These are phyloP conservation scores for Crepidodera aurea DNA, from an alignment of 2,888 invertebrate genomes.

Conservation along the genomic window DNA sequence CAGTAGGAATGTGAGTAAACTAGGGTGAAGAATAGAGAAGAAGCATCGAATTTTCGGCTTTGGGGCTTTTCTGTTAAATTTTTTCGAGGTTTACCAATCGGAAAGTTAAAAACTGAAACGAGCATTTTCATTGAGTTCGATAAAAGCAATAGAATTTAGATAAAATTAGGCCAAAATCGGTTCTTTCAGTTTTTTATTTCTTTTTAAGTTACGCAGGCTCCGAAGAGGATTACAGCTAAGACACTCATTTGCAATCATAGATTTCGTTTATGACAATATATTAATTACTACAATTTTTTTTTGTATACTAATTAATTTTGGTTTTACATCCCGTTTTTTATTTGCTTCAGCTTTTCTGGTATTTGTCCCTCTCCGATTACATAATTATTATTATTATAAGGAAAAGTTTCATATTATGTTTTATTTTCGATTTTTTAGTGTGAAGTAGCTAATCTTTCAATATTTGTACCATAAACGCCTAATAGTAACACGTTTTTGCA, in stretches of 20 bases:
- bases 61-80: too few species aligned
- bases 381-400: constrained; percentile 45
- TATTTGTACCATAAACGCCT: constrained; percentile 53
- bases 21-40: too few species aligned
- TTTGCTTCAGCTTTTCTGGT: constrained; percentile 56
- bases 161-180: constrained; percentile 14
- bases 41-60: too few species aligned
- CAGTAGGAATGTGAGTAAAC: too few species aligned
- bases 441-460: constrained; percentile 58
- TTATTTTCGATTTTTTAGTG: constrained; percentile 57
- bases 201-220: constrained; percentile 46
- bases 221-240: constrained; percentile 58
- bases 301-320: constrained; percentile 39
- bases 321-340: constrained; percentile 44
- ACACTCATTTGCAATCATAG: constrained; percentile 58
- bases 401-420: constrained; percentile 41
- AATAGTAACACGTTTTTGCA: constrained; percentile 50
- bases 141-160: constrained; percentile 18
- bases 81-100: too few species aligned
- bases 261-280: constrained; percentile 44
- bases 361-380: constrained; percentile 50
- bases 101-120: too few species aligned
- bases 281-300: constrained; percentile 39
- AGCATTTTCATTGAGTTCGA: background rate
- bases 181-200: constrained; percentile 10